A percentile compares a stretch with the other conserved stretches of the same genome.
Conservation (phyloP, 1,140 invertebrate species). For the Anthonomus grandis region DNA sequence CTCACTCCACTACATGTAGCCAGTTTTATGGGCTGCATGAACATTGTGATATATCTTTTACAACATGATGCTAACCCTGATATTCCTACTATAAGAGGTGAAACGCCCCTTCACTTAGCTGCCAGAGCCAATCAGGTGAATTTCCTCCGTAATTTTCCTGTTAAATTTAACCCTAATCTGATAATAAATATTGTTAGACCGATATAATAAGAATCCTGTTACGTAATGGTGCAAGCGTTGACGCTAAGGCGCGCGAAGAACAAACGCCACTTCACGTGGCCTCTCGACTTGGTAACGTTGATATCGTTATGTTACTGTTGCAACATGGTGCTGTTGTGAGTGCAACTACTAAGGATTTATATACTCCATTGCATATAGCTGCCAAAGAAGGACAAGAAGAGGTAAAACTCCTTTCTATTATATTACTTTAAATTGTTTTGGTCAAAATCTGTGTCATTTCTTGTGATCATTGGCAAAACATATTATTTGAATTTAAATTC, state of each 20-base stretch:
- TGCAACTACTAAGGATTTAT: slow-evolving; percentile 87
- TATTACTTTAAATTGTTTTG: neutral
- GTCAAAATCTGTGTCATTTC: neutral
- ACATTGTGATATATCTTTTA: slow-evolving; percentile 94
- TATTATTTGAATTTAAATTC: too few species aligned
- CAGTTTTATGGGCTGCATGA: slow-evolving; percentile 99
- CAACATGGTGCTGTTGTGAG: slow-evolving; percentile 88
- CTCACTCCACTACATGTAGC: slow-evolving; percentile 97
- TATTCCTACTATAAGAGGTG: slow-evolving; percentile 91
- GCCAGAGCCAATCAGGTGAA: slow-evolving; percentile 87
- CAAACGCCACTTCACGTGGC: slow-evolving; percentile 95
- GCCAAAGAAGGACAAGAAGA: slow-evolving; percentile 95
- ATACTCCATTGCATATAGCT: slow-evolving; percentile 96
- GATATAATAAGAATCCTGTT: slow-evolving; percentile 95
- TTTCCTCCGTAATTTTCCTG: neutral
- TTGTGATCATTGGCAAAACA: too few species aligned
- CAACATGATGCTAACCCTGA: slow-evolving; percentile 94
- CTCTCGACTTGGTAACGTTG: slow-evolving; percentile 85
- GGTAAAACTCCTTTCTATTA: slow-evolving; percentile 45
- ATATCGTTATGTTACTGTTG: slow-evolving; percentile 86
- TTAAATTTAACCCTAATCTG: neutral
- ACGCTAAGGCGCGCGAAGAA: slow-evolving; percentile 87
- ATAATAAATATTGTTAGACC: slow-evolving; percentile 58
- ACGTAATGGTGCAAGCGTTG: slow-evolving; percentile 89
- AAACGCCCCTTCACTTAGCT: slow-evolving; percentile 95